Percentiles rank a stretch among this genome's conserved stretches.
phyloP scores from a whole-genome alignment of 2,888 invertebrate species.

The Hyles lineata region DNA sequence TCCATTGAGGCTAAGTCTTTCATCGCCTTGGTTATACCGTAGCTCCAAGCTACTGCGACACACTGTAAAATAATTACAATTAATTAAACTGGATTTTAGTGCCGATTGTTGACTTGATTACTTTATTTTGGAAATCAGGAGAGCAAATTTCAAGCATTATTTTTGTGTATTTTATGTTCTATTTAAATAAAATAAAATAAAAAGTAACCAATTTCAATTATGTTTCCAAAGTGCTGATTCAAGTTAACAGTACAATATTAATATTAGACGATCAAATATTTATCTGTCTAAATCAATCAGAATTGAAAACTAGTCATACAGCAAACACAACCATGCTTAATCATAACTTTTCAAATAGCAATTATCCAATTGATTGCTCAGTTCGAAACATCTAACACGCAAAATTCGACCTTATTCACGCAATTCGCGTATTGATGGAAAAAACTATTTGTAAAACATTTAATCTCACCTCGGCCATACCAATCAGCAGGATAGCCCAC shows the following conservation, averaged over 20 bases:
- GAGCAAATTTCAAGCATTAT: too few relatives aligned
- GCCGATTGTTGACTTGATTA: too few relatives aligned
- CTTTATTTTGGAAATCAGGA: too few relatives aligned
- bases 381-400: background rate
- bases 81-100: background rate
- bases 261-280: too few relatives aligned
- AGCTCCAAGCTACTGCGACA: slow-evolving; percentile 87
- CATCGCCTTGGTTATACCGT: slow-evolving; percentile 86
- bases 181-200: too few relatives aligned
- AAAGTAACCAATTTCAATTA: too few relatives aligned
- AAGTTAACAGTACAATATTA: too few relatives aligned
- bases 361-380: too few relatives aligned
- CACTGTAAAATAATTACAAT: slow-evolving; percentile 59
- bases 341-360: background rate
- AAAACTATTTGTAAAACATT: slow-evolving; percentile 1
- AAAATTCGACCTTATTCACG: background rate
- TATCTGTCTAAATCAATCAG: background rate
- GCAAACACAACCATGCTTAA: background rate
- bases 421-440: background rate
- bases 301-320: too few relatives aligned
- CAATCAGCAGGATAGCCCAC: slow-evolving; percentile 90
- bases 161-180: too few relatives aligned
- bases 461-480: slow-evolving; percentile 85
- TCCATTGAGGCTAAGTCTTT: slow-evolving; percentile 85
- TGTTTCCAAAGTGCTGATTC: too few relatives aligned